These are phyloP conservation scores for Heteropelma amictum DNA, from an alignment of 2,888 invertebrate species.

Conservation along the genomic window DNA sequence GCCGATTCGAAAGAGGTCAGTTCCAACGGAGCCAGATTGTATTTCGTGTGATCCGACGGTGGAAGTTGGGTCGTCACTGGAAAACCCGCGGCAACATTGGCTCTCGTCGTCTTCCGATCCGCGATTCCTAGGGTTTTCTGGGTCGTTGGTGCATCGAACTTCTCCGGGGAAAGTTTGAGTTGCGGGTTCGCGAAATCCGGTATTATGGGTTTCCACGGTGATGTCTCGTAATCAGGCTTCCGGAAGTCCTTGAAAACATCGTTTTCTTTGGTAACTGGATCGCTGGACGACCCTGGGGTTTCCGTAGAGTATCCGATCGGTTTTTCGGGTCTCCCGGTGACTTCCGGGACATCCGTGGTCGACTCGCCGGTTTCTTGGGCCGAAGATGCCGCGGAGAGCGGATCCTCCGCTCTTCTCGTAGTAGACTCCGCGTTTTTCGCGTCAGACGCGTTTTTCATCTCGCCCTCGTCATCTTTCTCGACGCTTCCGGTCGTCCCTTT, in stretches of 20 bases:
- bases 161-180: conserved; percentile 60
- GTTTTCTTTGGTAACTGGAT: conserved; percentile 26
- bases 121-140: background rate
- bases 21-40: conserved; percentile 54
- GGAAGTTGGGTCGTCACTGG: conserved; percentile 9
- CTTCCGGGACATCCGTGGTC: background rate
- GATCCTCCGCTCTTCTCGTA: conserved; percentile 59
- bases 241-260: conserved; percentile 67
- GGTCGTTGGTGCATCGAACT: background rate
- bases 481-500: conserved; percentile 40
- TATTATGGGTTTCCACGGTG: conserved; percentile 75
- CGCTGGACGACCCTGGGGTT: background rate
- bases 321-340: background rate
- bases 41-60: conserved; percentile 35
- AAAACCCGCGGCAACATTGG: background rate
- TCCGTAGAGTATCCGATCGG: background rate
- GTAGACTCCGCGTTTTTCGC: background rate
- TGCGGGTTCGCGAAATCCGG: conserved; percentile 69
- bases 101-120: background rate
- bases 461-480: conserved; percentile 21
- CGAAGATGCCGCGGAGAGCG: no score
- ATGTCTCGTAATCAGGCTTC: conserved; percentile 73
- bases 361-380: no score
- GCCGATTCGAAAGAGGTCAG: conserved; percentile 65
- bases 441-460: conserved; percentile 47